A percentile compares a stretch with the other conserved stretches of the same genome.
Conservation (phyloP, 2,888 invertebrate species). For the Torymus aiolomorphi region DNA sequence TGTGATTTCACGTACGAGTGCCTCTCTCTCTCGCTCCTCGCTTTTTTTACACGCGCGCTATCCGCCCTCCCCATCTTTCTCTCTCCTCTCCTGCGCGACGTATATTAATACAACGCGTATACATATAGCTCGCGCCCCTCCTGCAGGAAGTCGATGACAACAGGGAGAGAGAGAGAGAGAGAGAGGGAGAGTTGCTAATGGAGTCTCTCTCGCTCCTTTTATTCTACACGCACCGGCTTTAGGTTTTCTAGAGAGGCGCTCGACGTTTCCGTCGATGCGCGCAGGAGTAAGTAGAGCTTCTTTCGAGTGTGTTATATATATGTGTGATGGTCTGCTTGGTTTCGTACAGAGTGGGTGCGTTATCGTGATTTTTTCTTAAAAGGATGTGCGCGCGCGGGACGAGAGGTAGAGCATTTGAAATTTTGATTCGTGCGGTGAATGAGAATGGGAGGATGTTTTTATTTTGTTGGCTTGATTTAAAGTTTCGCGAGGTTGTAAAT, state of each 20-base stretch:
- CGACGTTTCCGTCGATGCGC: conserved; percentile 24
- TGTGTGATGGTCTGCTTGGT: no score
- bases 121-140: conserved; percentile 26
- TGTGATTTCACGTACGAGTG: conserved; percentile 54
- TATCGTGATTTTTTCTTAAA: no score
- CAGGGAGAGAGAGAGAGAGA: conserved; percentile 14
- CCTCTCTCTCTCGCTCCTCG: conserved; percentile 12
- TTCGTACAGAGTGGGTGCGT: no score
- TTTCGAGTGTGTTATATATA: no score
- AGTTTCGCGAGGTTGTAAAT: no score
- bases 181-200: conserved; percentile 57
- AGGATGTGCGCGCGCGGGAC: no score
- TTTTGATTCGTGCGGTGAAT: no score
- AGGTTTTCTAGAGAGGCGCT: conserved; percentile 25
- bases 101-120: conserved; percentile 40
- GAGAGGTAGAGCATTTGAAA: no score
- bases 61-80: conserved; percentile 38
- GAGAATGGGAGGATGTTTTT: no score
- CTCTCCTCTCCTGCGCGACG: conserved; percentile 5
- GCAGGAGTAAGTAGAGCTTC: no score
- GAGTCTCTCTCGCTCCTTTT: conserved; percentile 54
- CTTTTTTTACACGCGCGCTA: conserved; percentile 19
- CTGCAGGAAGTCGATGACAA: conserved; percentile 53
- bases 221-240: conserved; percentile 31
- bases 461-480: no score